Conservation (phyloP, 2,797 vertebrate genomes). For the Petrocephalus sullivani region DNA sequence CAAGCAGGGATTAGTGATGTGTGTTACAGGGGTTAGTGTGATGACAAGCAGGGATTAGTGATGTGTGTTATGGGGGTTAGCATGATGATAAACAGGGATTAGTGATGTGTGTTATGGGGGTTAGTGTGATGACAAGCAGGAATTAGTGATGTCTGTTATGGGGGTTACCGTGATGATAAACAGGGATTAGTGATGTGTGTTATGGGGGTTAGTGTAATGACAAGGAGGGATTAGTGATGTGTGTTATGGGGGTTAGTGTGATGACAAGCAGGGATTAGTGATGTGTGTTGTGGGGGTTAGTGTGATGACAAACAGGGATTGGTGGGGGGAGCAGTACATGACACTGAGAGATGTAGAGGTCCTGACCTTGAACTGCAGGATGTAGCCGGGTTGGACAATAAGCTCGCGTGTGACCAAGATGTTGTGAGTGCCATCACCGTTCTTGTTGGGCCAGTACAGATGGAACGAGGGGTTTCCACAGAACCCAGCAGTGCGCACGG, state of each 20-base stretch:
- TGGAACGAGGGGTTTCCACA: conserved; percentile 98
- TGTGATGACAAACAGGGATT: neutral
- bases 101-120: no score
- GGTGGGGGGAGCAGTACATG: neutral
- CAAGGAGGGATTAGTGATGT: no score
- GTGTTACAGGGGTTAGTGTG: no score
- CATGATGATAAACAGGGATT: neutral
- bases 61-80: no score
- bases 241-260: no score
- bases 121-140: no score
- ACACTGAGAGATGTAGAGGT: neutral
- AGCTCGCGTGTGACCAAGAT: conserved; percentile 91
- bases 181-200: neutral
- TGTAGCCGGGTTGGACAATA: conserved; percentile 95
- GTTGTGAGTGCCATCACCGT: conserved; percentile 88
- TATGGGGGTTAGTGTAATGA: no score
- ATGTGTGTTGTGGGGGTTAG: no score
- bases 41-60: no score
- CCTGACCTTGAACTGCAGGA: conserved; percentile 95
- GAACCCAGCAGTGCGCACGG: conserved; percentile 94
- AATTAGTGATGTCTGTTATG: no score
- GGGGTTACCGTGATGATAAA: no score
- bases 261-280: no score
- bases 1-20: neutral
- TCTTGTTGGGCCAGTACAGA: conserved; percentile 98